phyloP scores from a whole-genome alignment of 2,113 vertebrate genomes.

The Calypte anna region DNA sequence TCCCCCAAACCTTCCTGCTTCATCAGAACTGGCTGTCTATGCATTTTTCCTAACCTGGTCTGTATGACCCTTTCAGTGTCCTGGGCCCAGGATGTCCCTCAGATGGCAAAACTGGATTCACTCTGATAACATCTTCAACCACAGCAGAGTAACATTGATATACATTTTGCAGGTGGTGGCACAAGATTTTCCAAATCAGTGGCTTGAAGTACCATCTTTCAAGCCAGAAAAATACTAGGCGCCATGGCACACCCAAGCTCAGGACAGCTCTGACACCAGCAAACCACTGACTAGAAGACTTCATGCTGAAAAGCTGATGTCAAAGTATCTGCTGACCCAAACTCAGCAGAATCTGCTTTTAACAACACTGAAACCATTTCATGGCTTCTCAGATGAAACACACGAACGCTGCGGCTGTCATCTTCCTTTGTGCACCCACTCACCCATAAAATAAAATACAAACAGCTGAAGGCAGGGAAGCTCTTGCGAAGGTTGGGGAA shows the following conservation, averaged over 20 bases:
- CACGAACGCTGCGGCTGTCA: neutral
- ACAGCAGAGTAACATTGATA: neutral
- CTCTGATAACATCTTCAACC: neutral
- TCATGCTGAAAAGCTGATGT: neutral
- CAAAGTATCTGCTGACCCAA: neutral
- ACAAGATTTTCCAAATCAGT: neutral
- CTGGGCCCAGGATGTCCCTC: too few relatives aligned
- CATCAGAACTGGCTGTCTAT: neutral
- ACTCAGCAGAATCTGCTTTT: neutral
- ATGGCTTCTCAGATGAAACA: neutral
- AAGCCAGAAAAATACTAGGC: neutral
- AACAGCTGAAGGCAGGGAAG: slow-evolving; percentile 11
- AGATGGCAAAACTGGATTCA: neutral
- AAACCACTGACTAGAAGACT: neutral
- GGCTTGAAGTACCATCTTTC: neutral
- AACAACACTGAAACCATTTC: neutral
- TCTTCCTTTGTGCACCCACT: slow-evolving; percentile 11
- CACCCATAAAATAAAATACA: slow-evolving; percentile 20
- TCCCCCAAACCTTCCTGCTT: neutral
- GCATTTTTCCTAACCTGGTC: neutral
- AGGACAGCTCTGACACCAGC: neutral
- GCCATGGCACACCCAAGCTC: neutral
- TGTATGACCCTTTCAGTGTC: neutral
- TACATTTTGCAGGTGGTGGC: neutral
- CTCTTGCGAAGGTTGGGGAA: neutral